Evolutionary conservation across 2,113 vertebrate species (phyloP), one percentile per base, ranked within the genome.

Genomic region (Brienomyrus longianalis): DNA sequence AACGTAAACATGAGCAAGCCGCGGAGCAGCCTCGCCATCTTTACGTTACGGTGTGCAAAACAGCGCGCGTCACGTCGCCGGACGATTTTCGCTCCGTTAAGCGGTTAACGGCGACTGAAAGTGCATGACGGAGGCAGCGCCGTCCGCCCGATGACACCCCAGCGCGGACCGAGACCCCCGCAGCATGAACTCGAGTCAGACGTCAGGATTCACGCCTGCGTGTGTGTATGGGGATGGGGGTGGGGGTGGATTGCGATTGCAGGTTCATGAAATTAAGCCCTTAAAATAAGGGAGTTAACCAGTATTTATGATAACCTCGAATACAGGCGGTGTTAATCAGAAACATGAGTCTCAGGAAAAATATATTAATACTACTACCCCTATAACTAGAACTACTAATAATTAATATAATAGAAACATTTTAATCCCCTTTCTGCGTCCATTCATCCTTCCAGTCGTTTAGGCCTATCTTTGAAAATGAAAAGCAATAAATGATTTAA

Each of bases 11-110:
- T 89, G 90, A 94, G 93, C 93, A 94, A 95, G 93, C 94, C 95
- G 83, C 92, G 95, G 85, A 96, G 94, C 91, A 96, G 95, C 96
- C 96, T 94, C 95, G 97, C 97, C 97, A 98, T 97, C 91, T 94
- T 96, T 93, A 93, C 95, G 95, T 96, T 91, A 91, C 95, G 92
- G 92, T 93, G 86, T 39, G 87, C 52, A 90, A 84, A 31, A 89
- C 90, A 23, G 85, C 90, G 90, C 93, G 15, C 93, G 93, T 92
- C 90, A 89, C 90, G 91, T 90, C 84, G 66, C 90, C 87, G 91
- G 91, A 91, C 88, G 93, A 89, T 91, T 47, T 83, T 7, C 86
- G 39, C 5, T 90, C 62, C 70, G 90, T 90, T 90, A 92, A 90
- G 48, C 86, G 91, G 8, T 83, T 77, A 62, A 43, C 7, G 91